phyloP scores from a whole-genome alignment of 2,797 vertebrate genomes.

The Phalanger gymnotis region DNA sequence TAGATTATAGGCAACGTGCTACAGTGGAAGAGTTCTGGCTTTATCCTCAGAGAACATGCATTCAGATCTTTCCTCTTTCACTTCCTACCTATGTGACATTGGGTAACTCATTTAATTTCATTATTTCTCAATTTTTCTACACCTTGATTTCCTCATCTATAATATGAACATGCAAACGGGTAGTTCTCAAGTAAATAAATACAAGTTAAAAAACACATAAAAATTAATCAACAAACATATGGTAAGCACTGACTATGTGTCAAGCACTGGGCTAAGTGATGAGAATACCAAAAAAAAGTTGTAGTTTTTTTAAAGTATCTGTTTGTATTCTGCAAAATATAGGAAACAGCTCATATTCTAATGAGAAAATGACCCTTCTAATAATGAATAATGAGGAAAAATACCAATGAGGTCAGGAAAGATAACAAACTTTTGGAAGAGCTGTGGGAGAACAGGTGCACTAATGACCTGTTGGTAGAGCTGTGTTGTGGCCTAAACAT shows the following conservation, averaged over 20 bases:
- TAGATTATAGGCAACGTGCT: neutral
- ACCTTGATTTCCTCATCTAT: neutral
- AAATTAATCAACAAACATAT: neutral
- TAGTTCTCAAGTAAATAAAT: neutral
- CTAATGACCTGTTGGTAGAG: neutral
- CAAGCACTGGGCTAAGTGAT: neutral
- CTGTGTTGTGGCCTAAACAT: neutral
- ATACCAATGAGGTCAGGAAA: neutral
- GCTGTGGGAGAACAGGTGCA: neutral
- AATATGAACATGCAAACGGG: neutral
- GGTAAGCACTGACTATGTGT: neutral
- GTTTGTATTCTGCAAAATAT: neutral
- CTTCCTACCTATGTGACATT: too few relatives aligned
- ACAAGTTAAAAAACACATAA: neutral
- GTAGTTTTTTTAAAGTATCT: neutral
- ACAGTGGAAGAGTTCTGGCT: neutral
- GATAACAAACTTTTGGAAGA: neutral
- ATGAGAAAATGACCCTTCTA: neutral
- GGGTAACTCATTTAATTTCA: neutral
- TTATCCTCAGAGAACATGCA: neutral
- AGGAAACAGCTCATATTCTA: neutral
- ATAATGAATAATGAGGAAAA: neutral
- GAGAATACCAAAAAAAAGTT: neutral
- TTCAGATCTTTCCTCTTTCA: neutral
- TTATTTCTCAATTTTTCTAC: neutral